Conservation (phyloP, 2,797 vertebrate species). For the Fringilla coelebs region DNA sequence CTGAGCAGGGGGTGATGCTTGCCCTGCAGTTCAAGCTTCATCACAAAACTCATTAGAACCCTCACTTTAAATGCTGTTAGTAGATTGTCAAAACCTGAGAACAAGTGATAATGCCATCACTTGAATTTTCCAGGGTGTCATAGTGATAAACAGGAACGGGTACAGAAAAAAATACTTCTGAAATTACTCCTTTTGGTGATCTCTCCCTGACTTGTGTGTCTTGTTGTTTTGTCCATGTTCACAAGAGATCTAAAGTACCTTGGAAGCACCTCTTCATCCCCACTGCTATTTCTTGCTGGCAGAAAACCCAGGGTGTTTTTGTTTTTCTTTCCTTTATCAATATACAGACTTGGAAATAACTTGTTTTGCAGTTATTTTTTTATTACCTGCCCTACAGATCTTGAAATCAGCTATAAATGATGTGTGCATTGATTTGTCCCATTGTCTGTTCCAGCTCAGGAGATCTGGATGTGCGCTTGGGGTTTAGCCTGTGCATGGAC, state of each 20-base stretch:
- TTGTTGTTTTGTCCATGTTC: neutral
- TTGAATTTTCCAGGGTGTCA: neutral
- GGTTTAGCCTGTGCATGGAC: slow-evolving; percentile 70
- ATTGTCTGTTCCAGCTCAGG: slow-evolving; percentile 53
- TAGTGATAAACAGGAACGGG: neutral
- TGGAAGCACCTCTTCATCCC: neutral
- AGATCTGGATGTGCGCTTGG: slow-evolving; percentile 78
- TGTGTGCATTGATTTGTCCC: neutral
- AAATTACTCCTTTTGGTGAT: neutral
- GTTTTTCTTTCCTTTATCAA: neutral
- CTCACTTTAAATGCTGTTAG: neutral
- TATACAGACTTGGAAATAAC: neutral
- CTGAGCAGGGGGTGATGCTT: neutral
- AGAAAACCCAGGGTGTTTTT: neutral
- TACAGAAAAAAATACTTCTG: neutral
- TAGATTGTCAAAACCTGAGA: neutral
- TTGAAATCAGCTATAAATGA: neutral
- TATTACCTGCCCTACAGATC: neutral
- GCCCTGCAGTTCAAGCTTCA: neutral
- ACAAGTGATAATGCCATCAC: neutral
- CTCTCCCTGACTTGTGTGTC: neutral
- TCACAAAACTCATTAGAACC: neutral
- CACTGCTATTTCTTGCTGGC: neutral
- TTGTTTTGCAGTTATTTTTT: neutral
- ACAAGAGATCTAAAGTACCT: neutral